Base-by-base conservation (phyloP, 2,797 vertebrate genomes). In the Liparis tanakae region DNA sequence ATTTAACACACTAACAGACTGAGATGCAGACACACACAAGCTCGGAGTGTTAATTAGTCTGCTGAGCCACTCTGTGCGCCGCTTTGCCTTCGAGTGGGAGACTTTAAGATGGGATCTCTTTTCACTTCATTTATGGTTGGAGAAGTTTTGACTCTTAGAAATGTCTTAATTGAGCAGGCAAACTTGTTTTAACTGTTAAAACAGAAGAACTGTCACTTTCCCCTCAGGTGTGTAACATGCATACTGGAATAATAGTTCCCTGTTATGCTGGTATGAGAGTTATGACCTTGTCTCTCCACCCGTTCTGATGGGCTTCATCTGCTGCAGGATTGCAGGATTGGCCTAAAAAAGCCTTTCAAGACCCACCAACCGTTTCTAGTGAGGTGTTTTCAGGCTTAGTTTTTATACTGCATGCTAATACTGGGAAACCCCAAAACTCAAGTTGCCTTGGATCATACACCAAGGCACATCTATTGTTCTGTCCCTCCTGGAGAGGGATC, bases 41-140 rank as follows among this genome's bases (percentile, higher is more conserved):
- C 62, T 61, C 50, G 2, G 63, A 80, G 76, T 82, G 80, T 79
- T 89, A 87, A 88, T 90, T 87, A 78, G 76, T 73, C 63, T 75
- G 68, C 74, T 43, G 50, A 80, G 65, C 59, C 48, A 39, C 67
- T 73, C 51, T 50, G 50, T 53, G 46, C 15, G 36, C 54, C 61
- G 55, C 67, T 76, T 13, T 2, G 15, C 43, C 64, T 70, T 67
- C 46, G n/a, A 74, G 43, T 67, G 44, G 17, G 78, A 72, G 56
- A 68, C 18, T 73, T 79, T 58, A 51, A 67, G 37, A 64, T 65
- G 48, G 33, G 66, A 64, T 58, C 62, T 58, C 14, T 63, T 71
- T 67, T 50, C 34, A 34, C 25, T 37, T 64, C 48, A 79, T 79
- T 70, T 69, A 61, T 71, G 36, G 10, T 64, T 69, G 10, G n/a